phyloP scores from a whole-genome alignment of 2,113 vertebrate species.

The Tautogolabrus adspersus region DNA sequence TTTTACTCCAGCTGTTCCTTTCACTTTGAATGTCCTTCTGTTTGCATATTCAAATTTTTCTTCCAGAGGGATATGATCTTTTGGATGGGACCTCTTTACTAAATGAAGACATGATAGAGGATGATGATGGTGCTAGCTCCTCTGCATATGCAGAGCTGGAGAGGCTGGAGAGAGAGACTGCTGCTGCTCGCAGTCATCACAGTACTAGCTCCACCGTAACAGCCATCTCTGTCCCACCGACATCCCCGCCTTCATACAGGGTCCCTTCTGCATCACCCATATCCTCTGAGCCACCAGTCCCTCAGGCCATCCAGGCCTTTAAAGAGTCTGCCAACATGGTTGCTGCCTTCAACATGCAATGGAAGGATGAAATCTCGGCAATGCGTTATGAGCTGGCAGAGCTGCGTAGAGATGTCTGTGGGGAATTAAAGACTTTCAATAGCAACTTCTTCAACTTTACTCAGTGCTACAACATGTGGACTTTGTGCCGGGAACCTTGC shows the following conservation, averaged over 20 bases:
- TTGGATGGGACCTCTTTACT: conserved; percentile 86
- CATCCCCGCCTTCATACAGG: conserved; percentile 81
- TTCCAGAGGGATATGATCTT: conserved; percentile 89
- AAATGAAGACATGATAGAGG: conserved; percentile 88
- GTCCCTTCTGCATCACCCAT: conserved; percentile 76
- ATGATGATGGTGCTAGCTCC: conserved; percentile 86
- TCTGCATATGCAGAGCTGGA: conserved; percentile 86
- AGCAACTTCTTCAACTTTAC: conserved; percentile 89
- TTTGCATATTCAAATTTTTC: conserved; percentile 84
- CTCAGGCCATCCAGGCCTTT: conserved; percentile 86
- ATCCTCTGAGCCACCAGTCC: conserved; percentile 80
- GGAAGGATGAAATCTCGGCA: conserved; percentile 88
- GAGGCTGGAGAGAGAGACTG: conserved; percentile 83
- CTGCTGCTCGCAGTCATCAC: conserved; percentile 84
- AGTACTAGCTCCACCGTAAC: conserved; percentile 88
- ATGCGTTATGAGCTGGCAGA: conserved; percentile 87
- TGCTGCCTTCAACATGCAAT: conserved; percentile 87
- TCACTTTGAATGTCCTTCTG: conserved; percentile 81
- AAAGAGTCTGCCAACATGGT: conserved; percentile 88
- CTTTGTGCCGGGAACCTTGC: conserved; percentile 83
- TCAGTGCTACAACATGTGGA: conserved; percentile 89
- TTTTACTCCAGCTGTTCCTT: conserved; percentile 81
- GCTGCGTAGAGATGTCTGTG: conserved; percentile 84
- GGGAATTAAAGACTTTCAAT: conserved; percentile 87
- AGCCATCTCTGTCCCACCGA: conserved; percentile 84